A percentile compares a stretch with the other conserved stretches of the same genome.
Evolutionary conservation across 2,888 invertebrate genomes (phyloP).

Genomic region (Callyntrura guangdongensis): DNA sequence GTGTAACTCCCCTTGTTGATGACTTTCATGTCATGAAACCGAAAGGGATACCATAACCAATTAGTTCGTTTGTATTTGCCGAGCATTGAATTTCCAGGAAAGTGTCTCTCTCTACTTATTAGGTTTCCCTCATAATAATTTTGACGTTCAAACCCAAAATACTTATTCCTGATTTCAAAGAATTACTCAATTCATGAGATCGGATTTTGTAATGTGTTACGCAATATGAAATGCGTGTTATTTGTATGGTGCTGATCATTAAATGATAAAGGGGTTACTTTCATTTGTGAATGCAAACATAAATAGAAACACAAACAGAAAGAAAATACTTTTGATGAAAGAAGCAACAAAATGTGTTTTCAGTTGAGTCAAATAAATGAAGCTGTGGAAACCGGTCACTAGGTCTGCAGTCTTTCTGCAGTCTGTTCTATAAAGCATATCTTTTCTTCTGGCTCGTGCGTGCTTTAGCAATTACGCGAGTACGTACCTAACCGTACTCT

Average conservation of each 20-base stretch:
- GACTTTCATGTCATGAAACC: too few relatives aligned
- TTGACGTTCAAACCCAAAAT: neutral
- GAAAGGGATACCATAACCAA: too few relatives aligned
- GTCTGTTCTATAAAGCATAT: neutral
- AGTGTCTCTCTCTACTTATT: neutral
- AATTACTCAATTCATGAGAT: neutral
- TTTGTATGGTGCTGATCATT: slow-evolving; percentile 28
- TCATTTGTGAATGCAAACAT: slow-evolving; percentile 40
- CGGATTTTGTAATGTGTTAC: slow-evolving; percentile 38
- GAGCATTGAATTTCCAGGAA: slow-evolving; percentile 26
- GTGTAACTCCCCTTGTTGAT: neutral
- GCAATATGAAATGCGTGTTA: slow-evolving; percentile 20
- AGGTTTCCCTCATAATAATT: neutral
- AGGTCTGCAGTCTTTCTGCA: slow-evolving; percentile 34
- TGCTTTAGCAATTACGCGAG: slow-evolving; percentile 41
- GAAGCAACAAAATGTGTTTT: neutral
- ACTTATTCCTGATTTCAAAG: neutral
- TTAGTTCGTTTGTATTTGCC: neutral
- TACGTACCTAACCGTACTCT: neutral
- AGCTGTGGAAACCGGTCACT: slow-evolving; percentile 57
- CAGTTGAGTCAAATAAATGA: neutral
- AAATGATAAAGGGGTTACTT: slow-evolving; percentile 20
- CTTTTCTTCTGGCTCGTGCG: slow-evolving; percentile 58
- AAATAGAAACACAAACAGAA: neutral
- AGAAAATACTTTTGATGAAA: slow-evolving; percentile 11